Base-by-base conservation (phyloP, 2,888 invertebrate genomes). In the Drosophila longiperda region DNA sequence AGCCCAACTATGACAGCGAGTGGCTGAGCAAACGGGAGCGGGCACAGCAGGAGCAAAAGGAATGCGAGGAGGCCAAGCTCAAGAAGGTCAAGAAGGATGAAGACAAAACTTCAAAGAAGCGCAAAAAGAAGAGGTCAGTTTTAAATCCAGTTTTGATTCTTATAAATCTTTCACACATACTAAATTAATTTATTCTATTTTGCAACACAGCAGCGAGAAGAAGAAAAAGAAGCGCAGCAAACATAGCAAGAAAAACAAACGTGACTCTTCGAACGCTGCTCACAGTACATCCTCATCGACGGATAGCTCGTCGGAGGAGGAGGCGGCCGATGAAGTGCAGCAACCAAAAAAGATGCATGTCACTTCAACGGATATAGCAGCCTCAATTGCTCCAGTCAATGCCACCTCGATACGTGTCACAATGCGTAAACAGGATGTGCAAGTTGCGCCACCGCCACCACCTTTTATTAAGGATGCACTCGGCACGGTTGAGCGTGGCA, bases 1-100 rank as follows among this genome's bases (percentile, higher is more conserved):
- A 97, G 93, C 97, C 97, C 0, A 96, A 97, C 86, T 97, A 97
- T 96, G 97, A 98, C 92, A 95, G 96, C 1, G 97, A 97, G 89
- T 97, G 97, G 97, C 94, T 96, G 93, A 96, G 96, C 11, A 97
- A 97, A 92, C 94, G 97, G 6, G 97, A 96, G 85, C 95, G 95
- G 81, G 95, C 96, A 0, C 95, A 95, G 72, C 95, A 95, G 81
- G 94, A 88, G 91, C 93, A 63, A 91, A 80, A 94, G 93, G 73
- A 48, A 61, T 81, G 32, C 74, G 85, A 87, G 11, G 74, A 83
- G 59, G 66, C 82, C 57, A 82, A 85, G 79, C 75, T 78, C 94
- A 59, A 95, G 94, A 91, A 95, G 94, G 63, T 75, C 6, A 90
- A 90, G 62, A 92, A 89, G 65, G 88, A 89, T 73, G 76, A 94